These are phyloP conservation scores for Dicranocentrus wangi DNA, from an alignment of 2,888 invertebrate genomes.

Conservation along the genomic window DNA sequence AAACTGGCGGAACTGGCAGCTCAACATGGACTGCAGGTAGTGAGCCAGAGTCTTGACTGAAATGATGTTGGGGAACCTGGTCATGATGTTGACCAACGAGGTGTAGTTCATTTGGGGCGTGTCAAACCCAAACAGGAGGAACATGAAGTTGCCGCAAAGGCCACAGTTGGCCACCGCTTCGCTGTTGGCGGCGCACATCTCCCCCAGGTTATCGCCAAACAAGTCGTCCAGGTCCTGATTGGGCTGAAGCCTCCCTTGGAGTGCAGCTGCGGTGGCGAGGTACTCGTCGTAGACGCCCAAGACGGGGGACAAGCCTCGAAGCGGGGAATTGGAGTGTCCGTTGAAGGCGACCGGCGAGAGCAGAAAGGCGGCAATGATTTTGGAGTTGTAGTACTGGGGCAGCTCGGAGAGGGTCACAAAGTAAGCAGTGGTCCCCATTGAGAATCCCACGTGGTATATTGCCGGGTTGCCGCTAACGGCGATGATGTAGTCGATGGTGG, in stretches of 20 bases:
- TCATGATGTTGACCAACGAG: conserved; percentile 19
- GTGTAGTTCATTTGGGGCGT: conserved; percentile 38
- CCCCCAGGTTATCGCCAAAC: neutral
- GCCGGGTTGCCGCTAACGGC: conserved; percentile 11
- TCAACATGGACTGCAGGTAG: conserved; percentile 18
- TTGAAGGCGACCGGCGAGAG: conserved; percentile 33
- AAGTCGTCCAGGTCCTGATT: neutral
- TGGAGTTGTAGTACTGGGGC: conserved; percentile 33
- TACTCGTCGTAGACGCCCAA: neutral
- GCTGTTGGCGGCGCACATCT: conserved; percentile 5
- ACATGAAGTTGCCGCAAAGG: conserved; percentile 25
- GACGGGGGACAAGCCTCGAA: neutral
- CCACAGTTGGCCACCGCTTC: conserved; percentile 32
- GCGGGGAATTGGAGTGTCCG: neutral
- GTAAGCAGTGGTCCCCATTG: conserved; percentile 41
- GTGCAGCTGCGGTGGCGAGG: neutral
- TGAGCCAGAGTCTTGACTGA: conserved; percentile 33
- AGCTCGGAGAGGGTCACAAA: conserved; percentile 19
- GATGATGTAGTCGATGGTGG: neutral
- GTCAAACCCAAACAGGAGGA: conserved; percentile 9
- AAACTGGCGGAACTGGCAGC: conserved; percentile 25
- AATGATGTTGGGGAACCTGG: conserved; percentile 17
- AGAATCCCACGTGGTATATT: conserved; percentile 37
- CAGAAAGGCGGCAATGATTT: conserved; percentile 19
- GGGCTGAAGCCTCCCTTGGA: neutral